Base-by-base conservation (phyloP, 92 coral and sea anemone species). In the Actinostola sp. region DNA sequence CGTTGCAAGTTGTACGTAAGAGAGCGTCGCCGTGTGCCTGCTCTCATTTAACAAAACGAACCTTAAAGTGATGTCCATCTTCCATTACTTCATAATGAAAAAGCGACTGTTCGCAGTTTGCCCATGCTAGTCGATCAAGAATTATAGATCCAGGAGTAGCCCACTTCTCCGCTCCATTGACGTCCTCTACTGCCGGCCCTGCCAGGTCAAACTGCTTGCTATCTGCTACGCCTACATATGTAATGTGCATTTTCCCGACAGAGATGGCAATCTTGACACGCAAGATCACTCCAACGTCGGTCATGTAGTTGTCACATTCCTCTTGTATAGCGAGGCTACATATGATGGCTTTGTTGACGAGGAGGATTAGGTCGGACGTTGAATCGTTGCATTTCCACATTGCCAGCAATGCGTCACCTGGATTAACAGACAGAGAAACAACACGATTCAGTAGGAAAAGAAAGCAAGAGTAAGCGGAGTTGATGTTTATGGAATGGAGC, bases 91-190 rank as follows among this genome's bases (percentile, higher is more conserved):
- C 99, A 42, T 84, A 82, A 50, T 86, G 63, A 53, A 95, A 95
- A 65, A 95, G 76, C 16, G 89, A 84, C 53, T 95, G 97, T 16
- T 95, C 97, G 73, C 97, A 95, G 32, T 74, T 86, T 25, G 67
- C 81, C 93, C 87, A 95, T 8, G 97, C 97, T 32, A 83, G 62
- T 25, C 92, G 92, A 24, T 97, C 86, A 77, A 95, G 66, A 20
- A 95, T 89, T 27, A 95, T 88, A 15, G 99, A 66, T n/a, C 99
- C 99, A 59, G 99, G 99, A 66, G 86, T 86, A 13, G 99, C 97
- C 99, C 97, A 95, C 68, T 92, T 92, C 86, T 95, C 99, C 12
- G 99, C 99, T 2, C 82, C 89, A 49, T 95, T 95, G 32, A 89
- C 99, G 30, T 95, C 99, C 41, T 92, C 97, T 29, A 95, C 97